Percentiles rank a stretch among this genome's conserved stretches.
Evolutionary conservation across 2,113 vertebrate genomes (phyloP).

Genomic region (Atlantisia rogersi): DNA sequence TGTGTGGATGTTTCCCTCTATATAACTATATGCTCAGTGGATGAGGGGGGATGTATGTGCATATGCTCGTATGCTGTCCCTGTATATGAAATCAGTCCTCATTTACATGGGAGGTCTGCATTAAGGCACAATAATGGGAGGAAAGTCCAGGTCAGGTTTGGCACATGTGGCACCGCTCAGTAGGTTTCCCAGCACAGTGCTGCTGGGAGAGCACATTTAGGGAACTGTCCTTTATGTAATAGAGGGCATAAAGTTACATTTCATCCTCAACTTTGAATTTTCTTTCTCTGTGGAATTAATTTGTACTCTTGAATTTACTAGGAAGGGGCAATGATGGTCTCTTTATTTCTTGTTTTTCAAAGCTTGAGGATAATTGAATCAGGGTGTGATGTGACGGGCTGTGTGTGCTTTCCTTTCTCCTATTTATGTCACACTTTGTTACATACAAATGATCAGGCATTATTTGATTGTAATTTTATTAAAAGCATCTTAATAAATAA

Average conservation of each 20-base stretch:
- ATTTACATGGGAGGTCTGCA: neutral
- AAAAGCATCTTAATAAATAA: constrained; percentile 46
- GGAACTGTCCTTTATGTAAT: neutral
- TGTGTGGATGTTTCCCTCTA: neutral
- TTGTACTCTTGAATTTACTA: constrained; percentile 40
- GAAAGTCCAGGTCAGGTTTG: neutral
- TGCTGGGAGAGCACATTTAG: neutral
- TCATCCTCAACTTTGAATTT: constrained; percentile 43
- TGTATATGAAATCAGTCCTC: constrained; percentile 5
- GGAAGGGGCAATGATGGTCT: constrained; percentile 11
- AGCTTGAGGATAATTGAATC: constrained; percentile 64
- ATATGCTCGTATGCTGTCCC: neutral
- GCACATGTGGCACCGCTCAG: neutral
- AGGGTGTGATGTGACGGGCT: neutral
- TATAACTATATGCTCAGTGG: neutral
- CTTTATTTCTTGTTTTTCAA: constrained; percentile 59
- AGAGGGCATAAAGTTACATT: constrained; percentile 18
- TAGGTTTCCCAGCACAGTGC: neutral
- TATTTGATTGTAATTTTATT: constrained; percentile 47
- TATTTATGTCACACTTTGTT: constrained; percentile 10
- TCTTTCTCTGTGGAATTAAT: constrained; percentile 56
- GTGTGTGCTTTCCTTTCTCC: neutral
- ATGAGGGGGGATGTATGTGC: neutral
- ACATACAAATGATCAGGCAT: neutral
- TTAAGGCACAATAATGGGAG: constrained; percentile 3